These are phyloP conservation scores for Agriopis leucophaearia DNA, from an alignment of 2,888 invertebrate species.

Conservation along the genomic window DNA sequence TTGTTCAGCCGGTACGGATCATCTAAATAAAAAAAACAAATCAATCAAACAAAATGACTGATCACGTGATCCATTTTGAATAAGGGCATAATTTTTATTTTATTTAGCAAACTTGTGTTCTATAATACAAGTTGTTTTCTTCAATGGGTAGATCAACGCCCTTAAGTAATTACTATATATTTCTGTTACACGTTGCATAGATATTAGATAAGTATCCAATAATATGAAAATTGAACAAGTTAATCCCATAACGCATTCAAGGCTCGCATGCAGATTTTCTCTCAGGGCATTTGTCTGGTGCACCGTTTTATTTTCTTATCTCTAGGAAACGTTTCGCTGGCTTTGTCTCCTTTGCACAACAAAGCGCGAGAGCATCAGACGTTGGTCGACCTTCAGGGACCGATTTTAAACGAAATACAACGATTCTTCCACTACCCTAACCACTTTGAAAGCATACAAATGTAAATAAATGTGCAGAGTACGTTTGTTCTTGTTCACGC, in stretches of 20 bases:
- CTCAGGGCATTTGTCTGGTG: conserved; percentile 58
- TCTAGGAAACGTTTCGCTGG: conserved; percentile 61
- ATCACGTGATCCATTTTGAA: no score
- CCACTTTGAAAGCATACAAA: conserved; percentile 48
- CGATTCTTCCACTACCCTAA: conserved; percentile 55
- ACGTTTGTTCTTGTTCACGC: conserved; percentile 51
- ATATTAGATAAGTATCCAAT: neutral
- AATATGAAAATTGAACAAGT: conserved; percentile 13
- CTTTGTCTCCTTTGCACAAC: conserved; percentile 69
- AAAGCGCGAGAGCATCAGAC: conserved; percentile 62
- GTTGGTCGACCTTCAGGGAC: conserved; percentile 65
- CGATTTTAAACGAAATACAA: conserved; percentile 68
- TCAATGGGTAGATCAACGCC: no score
- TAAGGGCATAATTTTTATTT: no score
- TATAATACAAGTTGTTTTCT: no score
- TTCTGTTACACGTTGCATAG: no score
- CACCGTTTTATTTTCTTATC: conserved; percentile 71
- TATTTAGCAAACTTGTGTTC: no score
- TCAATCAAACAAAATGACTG: no score
- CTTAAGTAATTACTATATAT: no score
- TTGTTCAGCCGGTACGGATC: no score
- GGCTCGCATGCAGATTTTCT: conserved; percentile 53
- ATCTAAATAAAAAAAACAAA: no score
- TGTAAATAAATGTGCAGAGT: conserved; percentile 38
- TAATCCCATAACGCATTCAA: conserved; percentile 41